These are phyloP conservation scores for Perithous albicinctus DNA, from an alignment of 2,888 invertebrate genomes.

Conservation along the genomic window DNA sequence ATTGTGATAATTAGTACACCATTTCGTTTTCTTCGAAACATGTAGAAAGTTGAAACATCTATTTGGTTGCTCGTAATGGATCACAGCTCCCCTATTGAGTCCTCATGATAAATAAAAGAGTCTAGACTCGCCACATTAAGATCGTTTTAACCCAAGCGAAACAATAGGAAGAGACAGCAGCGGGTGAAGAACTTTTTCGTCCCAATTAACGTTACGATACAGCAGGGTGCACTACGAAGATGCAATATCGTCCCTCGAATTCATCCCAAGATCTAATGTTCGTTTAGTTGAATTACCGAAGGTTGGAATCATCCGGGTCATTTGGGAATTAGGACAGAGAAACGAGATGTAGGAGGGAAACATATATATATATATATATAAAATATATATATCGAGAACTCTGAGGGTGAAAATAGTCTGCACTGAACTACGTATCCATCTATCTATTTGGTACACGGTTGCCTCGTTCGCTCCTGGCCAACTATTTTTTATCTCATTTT, in stretches of 20 bases:
- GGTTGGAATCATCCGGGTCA: constrained; percentile 45
- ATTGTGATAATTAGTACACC: no score
- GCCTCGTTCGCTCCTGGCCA: constrained; percentile 39
- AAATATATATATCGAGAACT: constrained; percentile 15
- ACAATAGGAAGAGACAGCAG: constrained; percentile 10
- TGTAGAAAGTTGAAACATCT: background rate
- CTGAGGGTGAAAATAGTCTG: constrained; percentile 35
- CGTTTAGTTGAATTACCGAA: constrained; percentile 45
- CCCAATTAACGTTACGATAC: constrained; percentile 48
- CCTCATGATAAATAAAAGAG: constrained; percentile 14
- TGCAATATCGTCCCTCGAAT: constrained; percentile 30
- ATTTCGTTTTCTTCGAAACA: no score
- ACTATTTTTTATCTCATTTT: constrained; percentile 53
- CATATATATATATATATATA: no score
- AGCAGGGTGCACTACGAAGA: constrained; percentile 14
- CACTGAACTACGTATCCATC: constrained; percentile 1
- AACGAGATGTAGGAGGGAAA: constrained; percentile 30
- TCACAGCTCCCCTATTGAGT: constrained; percentile 25
- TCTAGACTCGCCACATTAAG: background rate
- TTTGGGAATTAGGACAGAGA: constrained; percentile 49
- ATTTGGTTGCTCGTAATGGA: constrained; percentile 9
- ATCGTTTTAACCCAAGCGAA: constrained; percentile 12
- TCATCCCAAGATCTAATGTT: constrained; percentile 29
- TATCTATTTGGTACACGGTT: background rate
- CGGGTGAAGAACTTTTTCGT: constrained; percentile 37